phyloP scores from a whole-genome alignment of 1,140 invertebrate species.

The Sycophila sp. region DNA sequence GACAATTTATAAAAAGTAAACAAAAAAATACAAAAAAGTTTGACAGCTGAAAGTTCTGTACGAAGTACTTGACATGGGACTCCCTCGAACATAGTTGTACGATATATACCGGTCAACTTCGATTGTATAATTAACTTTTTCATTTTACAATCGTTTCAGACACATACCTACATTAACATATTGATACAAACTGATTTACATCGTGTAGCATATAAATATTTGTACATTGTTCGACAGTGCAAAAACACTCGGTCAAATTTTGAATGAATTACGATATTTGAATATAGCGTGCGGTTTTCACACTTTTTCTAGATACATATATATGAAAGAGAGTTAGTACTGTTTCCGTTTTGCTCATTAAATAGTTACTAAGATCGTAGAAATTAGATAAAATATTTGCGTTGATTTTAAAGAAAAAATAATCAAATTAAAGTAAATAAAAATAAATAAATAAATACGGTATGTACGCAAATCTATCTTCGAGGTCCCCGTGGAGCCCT shows the following conservation, averaged over 20 bases:
- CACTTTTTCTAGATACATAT: slow-evolving; percentile 14
- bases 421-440: slow-evolving; percentile 13
- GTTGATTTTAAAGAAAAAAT: slow-evolving; percentile 10
- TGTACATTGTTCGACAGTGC: slow-evolving; percentile 25
- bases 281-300: slow-evolving; percentile 7
- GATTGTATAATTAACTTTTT: slow-evolving; percentile 14
- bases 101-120: slow-evolving; percentile 21
- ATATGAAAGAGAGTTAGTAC: neutral
- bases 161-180: neutral
- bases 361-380: neutral
- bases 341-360: slow-evolving; percentile 1
- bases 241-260: neutral
- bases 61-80: slow-evolving; percentile 33
- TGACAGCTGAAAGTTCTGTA: slow-evolving; percentile 41
- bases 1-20: slow-evolving; percentile 42
- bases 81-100: slow-evolving; percentile 25
- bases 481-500: slow-evolving; percentile 49
- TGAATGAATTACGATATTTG: slow-evolving; percentile 1
- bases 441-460: slow-evolving; percentile 40
- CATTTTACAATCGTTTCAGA: slow-evolving; percentile 5
- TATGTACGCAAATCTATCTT: slow-evolving; percentile 51
- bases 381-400: slow-evolving; percentile 4
- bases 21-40: slow-evolving; percentile 36
- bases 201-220: neutral
- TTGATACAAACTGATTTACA: neutral